Percentiles rank a stretch among this genome's conserved stretches.
Evolutionary conservation across 2,797 vertebrate genomes (phyloP).

Genomic region (Pangasius djambal): DNA sequence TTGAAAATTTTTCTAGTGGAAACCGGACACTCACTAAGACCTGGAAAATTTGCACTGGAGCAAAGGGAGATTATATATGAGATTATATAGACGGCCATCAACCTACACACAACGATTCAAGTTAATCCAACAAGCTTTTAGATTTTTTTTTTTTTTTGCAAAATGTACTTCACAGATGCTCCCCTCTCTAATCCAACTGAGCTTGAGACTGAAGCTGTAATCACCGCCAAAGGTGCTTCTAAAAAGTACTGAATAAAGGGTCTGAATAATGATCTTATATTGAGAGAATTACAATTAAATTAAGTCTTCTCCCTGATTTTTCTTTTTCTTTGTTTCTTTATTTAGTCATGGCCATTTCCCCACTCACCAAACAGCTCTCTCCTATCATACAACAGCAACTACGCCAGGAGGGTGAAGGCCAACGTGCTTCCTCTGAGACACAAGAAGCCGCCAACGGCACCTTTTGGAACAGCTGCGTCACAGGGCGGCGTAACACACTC

Average conservation of each 20-base stretch:
- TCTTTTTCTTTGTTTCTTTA: not conserved
- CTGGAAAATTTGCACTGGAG: not conserved
- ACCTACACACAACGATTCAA: not conserved
- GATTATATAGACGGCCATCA: not conserved
- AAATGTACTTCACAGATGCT: not conserved
- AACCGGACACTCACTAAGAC: not conserved
- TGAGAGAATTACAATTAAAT: too few relatives aligned
- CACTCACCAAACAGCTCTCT: too few relatives aligned
- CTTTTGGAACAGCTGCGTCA: not conserved
- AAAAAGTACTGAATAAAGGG: too few relatives aligned
- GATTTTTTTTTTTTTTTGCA: not conserved
- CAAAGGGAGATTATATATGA: not conserved
- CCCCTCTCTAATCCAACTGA: not conserved
- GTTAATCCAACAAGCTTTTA: not conserved
- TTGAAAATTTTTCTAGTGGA: not conserved
- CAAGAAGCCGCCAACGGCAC: not conserved
- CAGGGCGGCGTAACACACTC: too few relatives aligned
- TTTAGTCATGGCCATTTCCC: not conserved
- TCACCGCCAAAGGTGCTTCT: too few relatives aligned
- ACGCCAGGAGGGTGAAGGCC: too few relatives aligned
- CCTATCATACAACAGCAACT: too few relatives aligned
- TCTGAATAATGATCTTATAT: too few relatives aligned
- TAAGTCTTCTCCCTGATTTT: not conserved
- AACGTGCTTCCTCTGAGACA: not conserved
- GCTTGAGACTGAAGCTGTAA: not conserved